These are phyloP conservation scores for Camptogramma bilineatum DNA, from an alignment of 2,888 invertebrate genomes.

Conservation along the genomic window DNA sequence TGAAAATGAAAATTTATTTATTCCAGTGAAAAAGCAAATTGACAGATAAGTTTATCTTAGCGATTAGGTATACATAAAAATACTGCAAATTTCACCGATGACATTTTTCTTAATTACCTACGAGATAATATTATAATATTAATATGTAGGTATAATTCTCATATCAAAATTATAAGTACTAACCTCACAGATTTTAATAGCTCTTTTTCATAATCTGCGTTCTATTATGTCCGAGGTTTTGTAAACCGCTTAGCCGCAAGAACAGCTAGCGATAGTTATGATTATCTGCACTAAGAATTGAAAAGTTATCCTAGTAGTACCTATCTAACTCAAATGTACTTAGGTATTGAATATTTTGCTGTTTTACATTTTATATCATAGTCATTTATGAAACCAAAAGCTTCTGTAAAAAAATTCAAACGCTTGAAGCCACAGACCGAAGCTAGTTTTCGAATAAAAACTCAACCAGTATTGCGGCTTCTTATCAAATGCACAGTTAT, in stretches of 20 bases:
- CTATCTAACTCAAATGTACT: no score
- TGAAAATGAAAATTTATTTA: no score
- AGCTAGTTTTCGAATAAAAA: conserved; percentile 7
- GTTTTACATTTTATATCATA: no score
- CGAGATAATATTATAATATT: no score
- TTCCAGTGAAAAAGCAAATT: no score
- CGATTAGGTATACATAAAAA: no score
- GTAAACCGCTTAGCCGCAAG: conserved; percentile 18
- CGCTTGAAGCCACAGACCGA: not conserved
- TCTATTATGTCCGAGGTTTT: conserved; percentile 17
- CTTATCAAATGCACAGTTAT: not conserved
- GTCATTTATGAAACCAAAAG: not conserved
- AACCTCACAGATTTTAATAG: conserved; percentile 12
- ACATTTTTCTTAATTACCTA: no score
- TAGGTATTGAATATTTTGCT: no score
- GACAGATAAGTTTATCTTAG: no score
- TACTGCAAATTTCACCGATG: no score
- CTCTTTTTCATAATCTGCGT: conserved; percentile 14
- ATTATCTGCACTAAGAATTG: conserved; percentile 16
- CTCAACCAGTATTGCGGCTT: not conserved
- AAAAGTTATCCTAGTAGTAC: conserved; percentile 16
- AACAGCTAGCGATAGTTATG: conserved; percentile 17
- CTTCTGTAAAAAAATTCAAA: not conserved
- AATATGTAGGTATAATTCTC: no score
- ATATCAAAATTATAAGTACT: no score